phyloP scores from a whole-genome alignment of 30 jellyfish, hydroid and myxozoan species.

The Calvadosia cruxmelitensis region DNA sequence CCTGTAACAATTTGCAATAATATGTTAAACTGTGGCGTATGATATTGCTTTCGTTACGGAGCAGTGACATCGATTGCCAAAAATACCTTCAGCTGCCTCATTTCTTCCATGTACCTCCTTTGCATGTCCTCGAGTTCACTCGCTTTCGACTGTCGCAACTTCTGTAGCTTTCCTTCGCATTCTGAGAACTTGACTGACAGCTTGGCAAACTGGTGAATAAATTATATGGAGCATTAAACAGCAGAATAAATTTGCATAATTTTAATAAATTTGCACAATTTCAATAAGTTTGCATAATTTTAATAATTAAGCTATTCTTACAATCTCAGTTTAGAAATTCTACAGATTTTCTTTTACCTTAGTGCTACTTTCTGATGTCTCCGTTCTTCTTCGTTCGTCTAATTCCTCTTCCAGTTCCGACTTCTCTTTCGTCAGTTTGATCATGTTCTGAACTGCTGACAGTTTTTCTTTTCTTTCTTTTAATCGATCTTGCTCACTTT shows the following conservation, averaged over 20 bases:
- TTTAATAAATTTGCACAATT: no score
- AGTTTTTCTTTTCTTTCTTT: constrained; percentile 76
- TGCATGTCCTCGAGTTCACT: constrained; percentile 43
- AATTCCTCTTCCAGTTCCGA: constrained; percentile 69
- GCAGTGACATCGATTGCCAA: no score
- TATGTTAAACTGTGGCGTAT: no score
- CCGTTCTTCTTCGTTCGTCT: constrained; percentile 53
- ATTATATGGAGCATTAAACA: no score
- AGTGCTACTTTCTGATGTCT: constrained; percentile 53
- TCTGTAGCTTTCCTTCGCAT: constrained; percentile 33
- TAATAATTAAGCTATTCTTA: no score
- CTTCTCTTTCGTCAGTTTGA: constrained; percentile 48
- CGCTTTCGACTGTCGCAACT: constrained; percentile 16
- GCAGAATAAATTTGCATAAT: no score
- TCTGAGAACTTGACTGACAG: constrained; percentile 43
- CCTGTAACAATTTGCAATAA: no score
- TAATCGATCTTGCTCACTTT: constrained; percentile 70
- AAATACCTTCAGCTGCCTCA: constrained; percentile 25
- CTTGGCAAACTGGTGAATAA: constrained; percentile 56
- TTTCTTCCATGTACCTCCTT: constrained; percentile 35
- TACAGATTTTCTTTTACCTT: constrained; percentile 15
- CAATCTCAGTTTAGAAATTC: no score
- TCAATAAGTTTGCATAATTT: no score
- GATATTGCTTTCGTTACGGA: no score
- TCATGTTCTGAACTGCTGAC: constrained; percentile 70